Base-by-base conservation (phyloP, 2,113 vertebrate species). In the Mesocricetus auratus region DNA sequence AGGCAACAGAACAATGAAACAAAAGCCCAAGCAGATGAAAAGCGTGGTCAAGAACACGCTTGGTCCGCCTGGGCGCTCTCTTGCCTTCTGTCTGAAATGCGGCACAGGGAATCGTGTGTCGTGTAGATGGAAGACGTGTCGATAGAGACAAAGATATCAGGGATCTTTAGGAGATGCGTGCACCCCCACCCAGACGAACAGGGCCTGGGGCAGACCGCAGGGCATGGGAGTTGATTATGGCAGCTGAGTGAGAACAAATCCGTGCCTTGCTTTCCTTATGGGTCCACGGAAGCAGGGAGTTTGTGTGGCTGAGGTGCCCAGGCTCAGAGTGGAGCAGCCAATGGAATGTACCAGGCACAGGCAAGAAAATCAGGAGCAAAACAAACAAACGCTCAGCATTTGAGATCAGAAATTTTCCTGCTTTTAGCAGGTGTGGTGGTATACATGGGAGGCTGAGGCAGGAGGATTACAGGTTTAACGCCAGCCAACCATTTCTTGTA, bases 1-100 rank as follows among this genome's bases (percentile, higher is more conserved):
- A 53, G 50, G 75, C 91, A 90, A n/a, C 42, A 74, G 33, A 96
- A 58, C 69, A 69, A 33, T 12, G 58, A 56, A 89, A 96, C 69
- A 74, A 78, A 96, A 93, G 73, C 50, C 29, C 2, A 5, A 90
- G 90, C 60, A 69, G 83, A 95, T 53, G 31, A 33, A 74, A 83
- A 95, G n/a, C 39, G 31, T 53, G 90, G 53, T 64, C 36, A n/a
- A 45, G 31, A 45, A 75, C 9, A 0, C 0, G 31, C 60, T 88
- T 24, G 8, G 62, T 39, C 12, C 5, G 31, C 53, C 68, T 22
- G 4, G 1, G 45, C n/a, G 50, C 60, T 64, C 58, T 83, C 47
- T n/a, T 33, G 13, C 5, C 60, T 73, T 83, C 62, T 79, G 7
- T 50, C 58, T 16, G 1, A 85, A 94, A 66, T 15, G 24, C 4